These are phyloP conservation scores for Lucifuga dentata DNA, from an alignment of 2,113 vertebrate species.

Conservation along the genomic window DNA sequence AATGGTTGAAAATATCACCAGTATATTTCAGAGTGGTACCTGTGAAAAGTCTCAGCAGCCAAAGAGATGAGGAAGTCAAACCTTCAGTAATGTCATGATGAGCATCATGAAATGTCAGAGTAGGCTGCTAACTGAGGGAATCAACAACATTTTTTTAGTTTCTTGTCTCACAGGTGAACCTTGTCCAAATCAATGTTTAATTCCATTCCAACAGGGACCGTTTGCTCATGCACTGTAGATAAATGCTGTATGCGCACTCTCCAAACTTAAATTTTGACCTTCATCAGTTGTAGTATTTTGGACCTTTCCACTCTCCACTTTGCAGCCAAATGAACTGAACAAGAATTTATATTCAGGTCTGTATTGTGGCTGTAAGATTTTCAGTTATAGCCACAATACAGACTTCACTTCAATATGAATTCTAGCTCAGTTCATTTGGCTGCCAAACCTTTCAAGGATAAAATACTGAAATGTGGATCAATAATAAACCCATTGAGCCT, in stretches of 20 bases:
- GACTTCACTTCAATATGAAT: too few relatives aligned
- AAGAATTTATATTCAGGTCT: too few relatives aligned
- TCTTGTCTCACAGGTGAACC: conserved; percentile 3
- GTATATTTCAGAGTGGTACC: not conserved
- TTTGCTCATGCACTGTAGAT: too few relatives aligned
- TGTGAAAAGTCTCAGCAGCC: too few relatives aligned
- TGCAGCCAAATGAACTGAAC: too few relatives aligned
- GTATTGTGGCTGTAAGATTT: too few relatives aligned
- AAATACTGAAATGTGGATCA: conserved; percentile 14
- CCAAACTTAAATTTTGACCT: too few relatives aligned
- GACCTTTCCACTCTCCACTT: too few relatives aligned
- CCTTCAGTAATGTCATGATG: not conserved
- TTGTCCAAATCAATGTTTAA: not conserved
- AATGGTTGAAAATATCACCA: too few relatives aligned
- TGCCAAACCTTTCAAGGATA: not conserved
- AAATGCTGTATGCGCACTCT: too few relatives aligned
- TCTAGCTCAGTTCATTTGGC: not conserved
- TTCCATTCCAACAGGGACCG: too few relatives aligned
- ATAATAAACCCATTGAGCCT: conserved; percentile 26
- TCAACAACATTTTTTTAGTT: conserved; percentile 20
- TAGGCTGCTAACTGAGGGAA: not conserved
- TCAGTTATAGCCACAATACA: not conserved
- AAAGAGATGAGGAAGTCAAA: conserved; percentile 18
- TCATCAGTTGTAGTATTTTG: not conserved
- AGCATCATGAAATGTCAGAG: conserved; percentile 18